These are phyloP conservation scores for Labrus mixtus DNA, from an alignment of 2,113 vertebrate species.

Conservation along the genomic window DNA sequence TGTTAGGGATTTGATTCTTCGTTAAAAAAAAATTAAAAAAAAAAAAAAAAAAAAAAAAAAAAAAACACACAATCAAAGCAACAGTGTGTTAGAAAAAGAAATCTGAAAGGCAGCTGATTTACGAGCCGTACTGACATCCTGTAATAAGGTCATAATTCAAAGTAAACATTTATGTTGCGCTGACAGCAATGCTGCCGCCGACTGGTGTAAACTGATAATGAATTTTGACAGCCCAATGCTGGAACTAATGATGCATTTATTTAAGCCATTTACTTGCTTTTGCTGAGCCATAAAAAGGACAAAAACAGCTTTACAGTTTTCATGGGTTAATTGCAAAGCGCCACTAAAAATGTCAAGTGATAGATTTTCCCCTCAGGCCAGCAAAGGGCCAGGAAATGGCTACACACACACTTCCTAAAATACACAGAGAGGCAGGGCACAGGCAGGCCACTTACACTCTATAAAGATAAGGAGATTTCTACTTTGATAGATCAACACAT, in stretches of 20 bases:
- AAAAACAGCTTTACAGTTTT: constrained; percentile 73
- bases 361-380: constrained; percentile 72
- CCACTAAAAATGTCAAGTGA: constrained; percentile 81
- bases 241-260: constrained; percentile 83
- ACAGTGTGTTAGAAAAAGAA: constrained; percentile 40
- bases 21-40: no score
- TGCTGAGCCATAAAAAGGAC: constrained; percentile 57
- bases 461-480: background rate
- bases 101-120: constrained; percentile 59
- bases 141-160: constrained; percentile 77
- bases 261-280: constrained; percentile 74
- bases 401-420: constrained; percentile 53
- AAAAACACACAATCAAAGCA: constrained; percentile 45
- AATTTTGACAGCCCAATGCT: constrained; percentile 76
- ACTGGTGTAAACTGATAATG: constrained; percentile 77
- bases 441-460: background rate
- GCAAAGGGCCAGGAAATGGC: constrained; percentile 51
- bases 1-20: constrained; percentile 29
- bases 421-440: background rate
- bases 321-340: constrained; percentile 79
- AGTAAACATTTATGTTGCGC: constrained; percentile 71
- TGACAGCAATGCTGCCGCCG: constrained; percentile 63
- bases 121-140: constrained; percentile 56
- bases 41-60: no score
- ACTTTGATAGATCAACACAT: background rate